Conservation (phyloP, 2,113 vertebrate species). For the Halcyon malimbica region DNA sequence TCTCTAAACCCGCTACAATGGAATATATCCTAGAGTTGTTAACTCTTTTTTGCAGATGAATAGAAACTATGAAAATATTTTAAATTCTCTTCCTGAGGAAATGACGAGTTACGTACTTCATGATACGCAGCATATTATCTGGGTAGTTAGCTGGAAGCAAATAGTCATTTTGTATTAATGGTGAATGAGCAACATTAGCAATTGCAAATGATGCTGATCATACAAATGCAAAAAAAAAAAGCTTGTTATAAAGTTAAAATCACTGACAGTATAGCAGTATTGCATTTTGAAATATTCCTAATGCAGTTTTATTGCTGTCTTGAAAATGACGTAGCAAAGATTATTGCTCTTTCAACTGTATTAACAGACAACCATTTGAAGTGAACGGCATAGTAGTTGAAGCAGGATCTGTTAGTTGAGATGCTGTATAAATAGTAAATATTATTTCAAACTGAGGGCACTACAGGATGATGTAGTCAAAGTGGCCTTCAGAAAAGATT, state of each 20-base stretch:
- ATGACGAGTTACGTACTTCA: neutral
- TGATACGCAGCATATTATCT: neutral
- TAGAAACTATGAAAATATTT: neutral
- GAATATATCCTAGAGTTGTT: neutral
- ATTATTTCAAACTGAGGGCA: neutral
- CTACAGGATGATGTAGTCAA: neutral
- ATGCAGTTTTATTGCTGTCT: neutral
- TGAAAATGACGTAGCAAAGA: neutral
- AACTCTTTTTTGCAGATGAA: neutral
- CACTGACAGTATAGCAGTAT: neutral
- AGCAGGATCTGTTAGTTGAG: neutral
- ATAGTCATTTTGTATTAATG: slow-evolving; percentile 1
- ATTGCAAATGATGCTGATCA: neutral
- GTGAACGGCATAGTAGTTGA: neutral
- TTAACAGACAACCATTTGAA: neutral
- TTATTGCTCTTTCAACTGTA: neutral
- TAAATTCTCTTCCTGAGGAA: neutral
- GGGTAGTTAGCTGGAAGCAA: neutral
- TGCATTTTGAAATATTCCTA: neutral
- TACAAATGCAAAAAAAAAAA: neutral
- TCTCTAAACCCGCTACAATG: neutral
- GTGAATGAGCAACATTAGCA: neutral
- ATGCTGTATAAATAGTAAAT: neutral
- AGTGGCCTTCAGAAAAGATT: neutral
- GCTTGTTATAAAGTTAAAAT: neutral